Evolutionary conservation across 2,888 invertebrate genomes (phyloP), one percentile per base, ranked within the genome.

Genomic region (Sicus ferrugineus): DNA sequence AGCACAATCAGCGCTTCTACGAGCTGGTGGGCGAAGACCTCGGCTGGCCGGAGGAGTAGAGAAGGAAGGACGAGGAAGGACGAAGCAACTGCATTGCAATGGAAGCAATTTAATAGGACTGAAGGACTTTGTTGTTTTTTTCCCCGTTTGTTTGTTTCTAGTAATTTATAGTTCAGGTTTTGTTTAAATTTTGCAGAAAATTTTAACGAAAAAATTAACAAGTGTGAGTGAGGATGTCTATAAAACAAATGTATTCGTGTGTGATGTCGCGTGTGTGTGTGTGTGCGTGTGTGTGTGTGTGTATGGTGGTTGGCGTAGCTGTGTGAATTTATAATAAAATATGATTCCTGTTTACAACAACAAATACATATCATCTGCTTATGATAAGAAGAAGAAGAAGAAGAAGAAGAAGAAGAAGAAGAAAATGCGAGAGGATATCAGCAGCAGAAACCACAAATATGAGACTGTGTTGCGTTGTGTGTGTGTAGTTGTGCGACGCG

Each of bases 1-100:
- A 95, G 79, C 95, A 95, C 86, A 97, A 97, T 87, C 93, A 94
- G 84, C 90, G 92, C 80, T 96, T 97, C 84, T 97, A 96, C 85
- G 93, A 95, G 78, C 89, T 97, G 77, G 91, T 96, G n/a, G 95
- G 95, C 3, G 93, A 94, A 84, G 94, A 95, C 85, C 91, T 97
- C 75, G 93, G 94, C 72, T 98, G 98, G 98, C 95, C 95, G 62
- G 94, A 94, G 84, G 93, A 94, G 84, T 95, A 89, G 84, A 66
- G 31, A 63, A 23, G 30, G 11, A 14, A 21, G 28, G 6, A n/a
- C 0, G 26, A 52, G 9, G 1, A 50, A 23, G 19, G 26, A n/a
- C 38, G n/a, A 70, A 54, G 26, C 28, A 66, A 67, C 34, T 28
- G 50, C 52, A 65, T 69, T 61, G 64, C 71, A 72, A 69, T 72